Percentiles rank a stretch among this genome's conserved stretches.
These are phyloP conservation scores for Caenorhabditis imperialis DNA, from an alignment of 2,888 invertebrate species.

Conservation along the genomic window DNA sequence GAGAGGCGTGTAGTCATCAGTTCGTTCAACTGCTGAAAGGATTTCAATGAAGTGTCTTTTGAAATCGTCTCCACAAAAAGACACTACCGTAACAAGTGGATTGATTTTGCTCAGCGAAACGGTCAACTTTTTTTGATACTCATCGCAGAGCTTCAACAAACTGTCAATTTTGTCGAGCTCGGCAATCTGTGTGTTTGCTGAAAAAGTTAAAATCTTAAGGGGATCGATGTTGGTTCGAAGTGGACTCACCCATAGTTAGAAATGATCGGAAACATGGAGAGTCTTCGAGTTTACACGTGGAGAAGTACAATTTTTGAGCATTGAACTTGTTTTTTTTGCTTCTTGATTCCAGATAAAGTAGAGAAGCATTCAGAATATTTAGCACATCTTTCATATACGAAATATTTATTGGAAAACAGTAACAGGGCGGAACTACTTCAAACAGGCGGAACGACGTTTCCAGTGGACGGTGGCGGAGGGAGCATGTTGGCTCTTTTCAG, in stretches of 20 bases:
- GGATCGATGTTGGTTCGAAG: too few relatives aligned
- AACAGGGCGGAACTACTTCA: not conserved
- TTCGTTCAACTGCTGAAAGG: slow-evolving; percentile 21
- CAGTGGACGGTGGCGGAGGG: slow-evolving; percentile 38
- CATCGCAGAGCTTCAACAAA: slow-evolving; percentile 29
- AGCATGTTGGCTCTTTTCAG: slow-evolving; percentile 63
- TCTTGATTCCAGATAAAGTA: too few relatives aligned
- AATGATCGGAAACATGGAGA: too few relatives aligned
- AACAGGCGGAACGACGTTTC: slow-evolving; percentile 14
- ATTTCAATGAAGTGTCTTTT: too few relatives aligned
- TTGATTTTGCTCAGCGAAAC: not conserved
- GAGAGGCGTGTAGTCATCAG: slow-evolving; percentile 15
- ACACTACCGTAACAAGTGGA: slow-evolving; percentile 1
- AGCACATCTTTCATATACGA: not conserved
- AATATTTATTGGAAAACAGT: not conserved
- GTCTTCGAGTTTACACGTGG: too few relatives aligned
- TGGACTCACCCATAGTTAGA: too few relatives aligned
- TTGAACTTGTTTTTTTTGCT: too few relatives aligned
- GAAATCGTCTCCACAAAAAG: not conserved
- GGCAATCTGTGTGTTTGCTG: slow-evolving; percentile 8
- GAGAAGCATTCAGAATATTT: too few relatives aligned
- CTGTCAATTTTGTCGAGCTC: slow-evolving; percentile 30
- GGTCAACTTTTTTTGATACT: slow-evolving; percentile 12
- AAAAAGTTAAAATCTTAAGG: too few relatives aligned
- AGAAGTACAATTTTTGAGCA: too few relatives aligned